Conservation (phyloP, 2,888 invertebrate genomes). For the Cantharis lateralis region DNA sequence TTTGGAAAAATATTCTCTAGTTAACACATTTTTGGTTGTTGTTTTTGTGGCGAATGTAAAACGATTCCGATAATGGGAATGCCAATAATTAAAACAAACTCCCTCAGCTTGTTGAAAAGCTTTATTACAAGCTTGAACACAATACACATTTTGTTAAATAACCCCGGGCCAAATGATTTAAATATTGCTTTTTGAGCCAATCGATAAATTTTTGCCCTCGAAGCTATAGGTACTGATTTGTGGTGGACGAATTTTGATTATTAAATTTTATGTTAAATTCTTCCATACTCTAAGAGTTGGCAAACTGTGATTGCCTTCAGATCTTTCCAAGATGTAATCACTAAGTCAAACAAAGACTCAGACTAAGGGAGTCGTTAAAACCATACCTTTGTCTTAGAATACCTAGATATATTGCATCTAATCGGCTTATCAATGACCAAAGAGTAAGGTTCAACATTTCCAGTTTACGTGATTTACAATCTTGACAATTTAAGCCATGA, state of each 20-base stretch:
- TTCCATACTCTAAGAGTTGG: background rate
- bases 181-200: background rate
- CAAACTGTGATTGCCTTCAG: conserved; percentile 1
- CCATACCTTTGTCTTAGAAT: conserved; percentile 29
- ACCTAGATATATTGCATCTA: conserved; percentile 27
- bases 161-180: conserved; percentile 48
- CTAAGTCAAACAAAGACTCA: conserved; percentile 20
- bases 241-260: background rate
- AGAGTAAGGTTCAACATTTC: conserved; percentile 22
- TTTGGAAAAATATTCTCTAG: background rate
- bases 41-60: background rate
- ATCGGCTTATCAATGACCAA: conserved; percentile 38
- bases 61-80: conserved; percentile 1
- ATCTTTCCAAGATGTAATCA: conserved; percentile 18
- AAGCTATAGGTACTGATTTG: background rate
- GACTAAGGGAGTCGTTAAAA: conserved; percentile 20
- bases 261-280: background rate
- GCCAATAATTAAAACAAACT: background rate
- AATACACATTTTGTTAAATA: conserved; percentile 45
- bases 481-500: background rate
- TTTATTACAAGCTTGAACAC: conserved; percentile 1
- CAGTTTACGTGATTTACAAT: conserved; percentile 6
- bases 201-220: background rate
- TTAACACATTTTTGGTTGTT: background rate
- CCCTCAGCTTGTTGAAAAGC: conserved; percentile 3